These are phyloP conservation scores for Rhorus exstirpatorius DNA, from an alignment of 2,888 invertebrate genomes.

Conservation along the genomic window DNA sequence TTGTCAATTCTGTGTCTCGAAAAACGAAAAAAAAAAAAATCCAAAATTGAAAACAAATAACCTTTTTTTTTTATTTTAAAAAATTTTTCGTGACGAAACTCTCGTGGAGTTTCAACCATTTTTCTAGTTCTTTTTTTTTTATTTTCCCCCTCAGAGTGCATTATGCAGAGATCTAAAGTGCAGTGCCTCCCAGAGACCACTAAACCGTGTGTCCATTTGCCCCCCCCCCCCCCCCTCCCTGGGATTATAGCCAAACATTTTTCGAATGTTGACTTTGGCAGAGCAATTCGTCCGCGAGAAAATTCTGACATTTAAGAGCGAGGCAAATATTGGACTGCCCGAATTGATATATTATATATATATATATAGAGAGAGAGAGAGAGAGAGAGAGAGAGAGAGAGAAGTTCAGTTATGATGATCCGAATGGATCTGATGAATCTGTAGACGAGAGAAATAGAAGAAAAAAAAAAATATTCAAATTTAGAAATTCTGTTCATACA, in stretches of 20 bases:
- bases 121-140: not conserved
- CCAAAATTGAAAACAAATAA: too few species aligned
- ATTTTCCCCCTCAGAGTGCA: conserved; percentile 14
- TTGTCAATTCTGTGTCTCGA: not conserved
- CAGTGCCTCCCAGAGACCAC: conserved; percentile 52
- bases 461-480: too few species aligned
- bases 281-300: conserved; percentile 37
- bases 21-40: not conserved
- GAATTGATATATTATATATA: conserved; percentile 68
- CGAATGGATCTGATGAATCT: conserved; percentile 14
- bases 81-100: too few species aligned
- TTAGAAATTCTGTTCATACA: too few species aligned
- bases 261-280: conserved; percentile 79
- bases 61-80: conserved; percentile 1
- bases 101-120: too few species aligned
- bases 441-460: conserved; percentile 5
- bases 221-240: too few species aligned
- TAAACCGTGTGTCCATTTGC: conserved; percentile 60
- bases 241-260: conserved; percentile 76
- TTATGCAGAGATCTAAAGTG: conserved; percentile 37
- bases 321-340: conserved; percentile 78
- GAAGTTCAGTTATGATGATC: not conserved
- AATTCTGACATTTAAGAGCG: conserved; percentile 77
- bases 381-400: conserved; percentile 7
- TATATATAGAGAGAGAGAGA: not conserved